Evolutionary conservation across 2,113 vertebrate species (phyloP), one percentile per base, ranked within the genome.

Genomic region (Spea multiplicata): DNA sequence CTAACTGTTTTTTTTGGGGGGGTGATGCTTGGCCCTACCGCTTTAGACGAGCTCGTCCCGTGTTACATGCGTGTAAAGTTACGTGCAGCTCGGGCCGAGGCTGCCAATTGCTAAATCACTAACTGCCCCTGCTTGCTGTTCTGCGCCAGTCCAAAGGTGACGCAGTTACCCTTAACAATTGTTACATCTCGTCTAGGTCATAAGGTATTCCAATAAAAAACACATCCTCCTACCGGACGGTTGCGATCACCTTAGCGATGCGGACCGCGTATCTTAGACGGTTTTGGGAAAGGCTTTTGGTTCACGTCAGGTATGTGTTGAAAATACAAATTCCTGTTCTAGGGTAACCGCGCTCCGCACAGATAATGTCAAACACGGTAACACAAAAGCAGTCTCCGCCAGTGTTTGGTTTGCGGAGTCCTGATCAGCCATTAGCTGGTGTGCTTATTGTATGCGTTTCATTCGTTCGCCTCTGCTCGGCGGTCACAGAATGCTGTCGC

Each of bases 261-360:
- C 12, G 64, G 64, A 13, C 66, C 4, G 14, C 65, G 6, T 3
- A n/a, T 45, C 5, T 76, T n/a, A 76, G 65, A 68, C 64, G 44
- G 7, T 5, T 75, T 44, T 45, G 49, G 73, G 61, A 75, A 44
- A 48, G 62, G 48, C 61, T 74, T 64, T 47, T 75, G 14, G 44
- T 75, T 62, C 61, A 66, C n/a, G 48, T 47, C 57, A 75, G 64
- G 74, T 75, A 75, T 49, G 44, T 44, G 5, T 44, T 44, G 46
- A 64, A 30, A 45, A 47, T 69, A 16, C 30, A 76, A 16, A 76
- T 76, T 76, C 66, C 75, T 69, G 7, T 10, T 70, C 10, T 66
- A 8, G 9, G 12, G 75, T 76, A 30, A 76, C 75, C 3, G 46
- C 7, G 57, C 53, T 16, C 52, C 4, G 52, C n/a, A 30, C 17